Evolutionary conservation across 2,113 vertebrate species (phyloP).

Genomic region (Archocentrus centrarchus): DNA sequence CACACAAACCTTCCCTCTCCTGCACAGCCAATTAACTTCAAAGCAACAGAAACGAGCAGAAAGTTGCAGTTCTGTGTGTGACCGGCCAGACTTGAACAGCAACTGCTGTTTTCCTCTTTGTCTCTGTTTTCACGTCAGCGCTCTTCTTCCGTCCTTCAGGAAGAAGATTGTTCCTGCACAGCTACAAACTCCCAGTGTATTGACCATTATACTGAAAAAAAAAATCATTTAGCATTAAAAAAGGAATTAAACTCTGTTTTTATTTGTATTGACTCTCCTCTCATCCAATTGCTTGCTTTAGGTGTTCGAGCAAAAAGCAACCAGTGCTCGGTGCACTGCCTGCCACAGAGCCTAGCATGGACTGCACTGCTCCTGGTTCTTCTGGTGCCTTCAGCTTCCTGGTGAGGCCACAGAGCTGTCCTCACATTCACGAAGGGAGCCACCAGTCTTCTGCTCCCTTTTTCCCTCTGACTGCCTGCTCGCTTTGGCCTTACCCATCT

Average conservation of each 20-base stretch:
- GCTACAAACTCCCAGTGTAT: conserved; percentile 4
- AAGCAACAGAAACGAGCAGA: conserved; percentile 47
- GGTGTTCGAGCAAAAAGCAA: conserved; percentile 92
- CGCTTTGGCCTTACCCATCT: conserved; percentile 71
- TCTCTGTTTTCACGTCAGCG: not conserved
- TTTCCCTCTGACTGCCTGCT: conserved; percentile 68
- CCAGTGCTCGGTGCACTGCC: conserved; percentile 83
- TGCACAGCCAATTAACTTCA: conserved; percentile 73
- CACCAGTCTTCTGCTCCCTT: conserved; percentile 53
- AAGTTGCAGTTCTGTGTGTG: conserved; percentile 42
- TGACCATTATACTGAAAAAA: not conserved
- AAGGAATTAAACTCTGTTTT: conserved; percentile 10
- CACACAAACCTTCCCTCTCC: conserved; percentile 56
- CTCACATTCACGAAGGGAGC: conserved; percentile 46
- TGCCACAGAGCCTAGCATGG: conserved; percentile 80
- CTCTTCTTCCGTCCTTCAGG: not conserved
- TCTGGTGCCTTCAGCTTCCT: conserved; percentile 87
- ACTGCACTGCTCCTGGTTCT: conserved; percentile 86
- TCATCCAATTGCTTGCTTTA: conserved; percentile 49
- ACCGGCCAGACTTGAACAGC: conserved; percentile 23
- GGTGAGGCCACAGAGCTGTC: conserved; percentile 83
- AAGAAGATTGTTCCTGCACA: not conserved
- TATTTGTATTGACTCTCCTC: not conserved
- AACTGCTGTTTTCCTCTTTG: not conserved
- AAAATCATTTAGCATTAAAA: conserved; percentile 1